Conservation (phyloP, 2,797 vertebrate genomes). For the Morus bassanus region DNA sequence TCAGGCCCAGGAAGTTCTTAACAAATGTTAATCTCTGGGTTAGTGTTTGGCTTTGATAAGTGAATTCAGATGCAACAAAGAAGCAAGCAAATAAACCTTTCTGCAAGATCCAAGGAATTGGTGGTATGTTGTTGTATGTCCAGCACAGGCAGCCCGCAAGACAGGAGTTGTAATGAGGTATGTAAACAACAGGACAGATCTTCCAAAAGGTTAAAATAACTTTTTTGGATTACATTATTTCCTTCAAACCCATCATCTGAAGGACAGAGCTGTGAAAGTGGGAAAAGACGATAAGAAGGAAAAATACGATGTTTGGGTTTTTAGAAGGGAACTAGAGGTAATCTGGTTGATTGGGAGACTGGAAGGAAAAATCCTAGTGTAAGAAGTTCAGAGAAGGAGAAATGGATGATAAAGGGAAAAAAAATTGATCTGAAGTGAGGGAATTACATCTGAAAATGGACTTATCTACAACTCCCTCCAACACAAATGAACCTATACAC, state of each 20-base stretch:
- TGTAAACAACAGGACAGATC: background rate
- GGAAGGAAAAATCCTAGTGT: background rate
- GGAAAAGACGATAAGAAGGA: background rate
- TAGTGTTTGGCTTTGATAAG: conserved; percentile 17
- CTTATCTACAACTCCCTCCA: background rate
- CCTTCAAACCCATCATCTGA: background rate
- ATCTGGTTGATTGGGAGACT: background rate
- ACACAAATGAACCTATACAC: background rate
- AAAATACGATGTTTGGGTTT: background rate
- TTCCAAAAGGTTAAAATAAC: background rate
- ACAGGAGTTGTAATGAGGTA: background rate
- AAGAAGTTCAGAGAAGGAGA: background rate
- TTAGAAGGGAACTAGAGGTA: background rate
- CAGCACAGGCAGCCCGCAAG: background rate
- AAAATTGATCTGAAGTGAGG: background rate
- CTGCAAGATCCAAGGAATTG: background rate
- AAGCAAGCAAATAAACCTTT: background rate
- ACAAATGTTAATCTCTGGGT: background rate
- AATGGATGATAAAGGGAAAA: background rate
- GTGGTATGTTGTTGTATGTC: background rate
- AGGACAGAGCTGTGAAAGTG: background rate
- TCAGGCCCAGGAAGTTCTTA: background rate
- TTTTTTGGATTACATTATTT: background rate
- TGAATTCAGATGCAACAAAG: background rate
- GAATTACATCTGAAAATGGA: background rate